Evolutionary conservation across 2,888 invertebrate genomes (phyloP).

Genomic region (Ceriagrion tenellum): DNA sequence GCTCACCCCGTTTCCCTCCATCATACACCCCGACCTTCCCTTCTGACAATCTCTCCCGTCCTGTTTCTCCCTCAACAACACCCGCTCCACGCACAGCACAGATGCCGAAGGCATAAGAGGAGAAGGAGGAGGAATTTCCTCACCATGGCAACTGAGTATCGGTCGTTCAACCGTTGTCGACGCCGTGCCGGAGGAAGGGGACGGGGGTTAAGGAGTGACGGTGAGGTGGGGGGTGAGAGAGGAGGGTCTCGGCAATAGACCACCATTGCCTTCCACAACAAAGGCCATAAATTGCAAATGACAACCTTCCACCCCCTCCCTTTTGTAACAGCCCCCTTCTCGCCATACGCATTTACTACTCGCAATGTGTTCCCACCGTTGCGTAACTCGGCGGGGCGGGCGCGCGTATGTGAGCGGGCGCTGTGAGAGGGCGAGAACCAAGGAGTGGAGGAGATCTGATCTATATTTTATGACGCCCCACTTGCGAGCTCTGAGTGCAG

Average conservation of each 20-base stretch:
- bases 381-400: not conserved
- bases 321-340: not conserved
- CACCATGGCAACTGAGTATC: conserved; percentile 37
- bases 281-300: conserved; percentile 48
- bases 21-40: not conserved
- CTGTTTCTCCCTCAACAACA: not conserved
- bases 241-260: not conserved
- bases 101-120: not conserved
- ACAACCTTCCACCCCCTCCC: not conserved
- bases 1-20: not conserved
- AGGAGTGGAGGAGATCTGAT: not conserved
- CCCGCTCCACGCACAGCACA: not conserved
- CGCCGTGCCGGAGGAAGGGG: not conserved
- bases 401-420: too few species aligned
- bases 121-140: conserved; percentile 13
- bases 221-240: too few species aligned
- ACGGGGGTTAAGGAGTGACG: too few species aligned
- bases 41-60: not conserved
- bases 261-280: conserved; percentile 54
- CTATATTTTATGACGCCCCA: conserved; percentile 22
- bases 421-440: not conserved
- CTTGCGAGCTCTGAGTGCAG: not conserved
- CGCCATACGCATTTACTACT: conserved; percentile 16
- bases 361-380: conserved; percentile 15
- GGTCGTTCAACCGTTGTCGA: conserved; percentile 30